Conservation (phyloP, 2,797 vertebrate genomes). For the Zalophus californianus region DNA sequence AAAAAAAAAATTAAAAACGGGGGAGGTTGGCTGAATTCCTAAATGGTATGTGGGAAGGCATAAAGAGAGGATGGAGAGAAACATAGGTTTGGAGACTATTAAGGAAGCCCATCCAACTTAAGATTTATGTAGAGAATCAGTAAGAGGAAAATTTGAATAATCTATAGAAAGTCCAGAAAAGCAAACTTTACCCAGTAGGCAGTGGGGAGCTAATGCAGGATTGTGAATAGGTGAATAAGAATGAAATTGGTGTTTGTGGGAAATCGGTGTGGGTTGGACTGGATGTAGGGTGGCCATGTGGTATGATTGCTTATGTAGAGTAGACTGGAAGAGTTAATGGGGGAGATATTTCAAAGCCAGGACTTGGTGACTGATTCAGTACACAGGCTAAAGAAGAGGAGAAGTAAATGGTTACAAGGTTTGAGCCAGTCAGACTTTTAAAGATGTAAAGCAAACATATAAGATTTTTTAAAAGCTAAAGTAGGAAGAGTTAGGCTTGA, state of each 20-base stretch:
- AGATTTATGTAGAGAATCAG: neutral
- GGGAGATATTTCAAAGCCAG: neutral
- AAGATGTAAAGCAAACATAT: constrained; percentile 23
- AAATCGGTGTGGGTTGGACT: neutral
- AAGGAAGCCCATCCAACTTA: neutral
- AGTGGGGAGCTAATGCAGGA: neutral
- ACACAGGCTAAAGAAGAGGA: constrained; percentile 24
- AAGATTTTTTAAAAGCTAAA: constrained; percentile 3
- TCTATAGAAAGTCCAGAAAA: constrained; percentile 21
- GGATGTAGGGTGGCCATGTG: neutral
- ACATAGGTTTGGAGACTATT: neutral
- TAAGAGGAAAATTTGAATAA: constrained; percentile 2
- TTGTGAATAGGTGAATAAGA: neutral
- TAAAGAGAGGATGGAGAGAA: constrained; percentile 9
- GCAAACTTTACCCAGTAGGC: neutral
- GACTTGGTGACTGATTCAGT: constrained; percentile 6
- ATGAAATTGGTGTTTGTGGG: constrained; percentile 9
- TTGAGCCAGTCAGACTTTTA: constrained; percentile 15
- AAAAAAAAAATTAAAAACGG: neutral
- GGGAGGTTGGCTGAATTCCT: neutral
- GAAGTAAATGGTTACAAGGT: neutral
- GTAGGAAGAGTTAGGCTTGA: neutral
- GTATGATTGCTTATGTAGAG: neutral
- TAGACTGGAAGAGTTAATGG: neutral
- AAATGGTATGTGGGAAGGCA: neutral